A percentile compares a stretch with the other conserved stretches of the same genome.
Evolutionary conservation across 2,797 vertebrate species (phyloP).

Genomic region (Coilia nasus): DNA sequence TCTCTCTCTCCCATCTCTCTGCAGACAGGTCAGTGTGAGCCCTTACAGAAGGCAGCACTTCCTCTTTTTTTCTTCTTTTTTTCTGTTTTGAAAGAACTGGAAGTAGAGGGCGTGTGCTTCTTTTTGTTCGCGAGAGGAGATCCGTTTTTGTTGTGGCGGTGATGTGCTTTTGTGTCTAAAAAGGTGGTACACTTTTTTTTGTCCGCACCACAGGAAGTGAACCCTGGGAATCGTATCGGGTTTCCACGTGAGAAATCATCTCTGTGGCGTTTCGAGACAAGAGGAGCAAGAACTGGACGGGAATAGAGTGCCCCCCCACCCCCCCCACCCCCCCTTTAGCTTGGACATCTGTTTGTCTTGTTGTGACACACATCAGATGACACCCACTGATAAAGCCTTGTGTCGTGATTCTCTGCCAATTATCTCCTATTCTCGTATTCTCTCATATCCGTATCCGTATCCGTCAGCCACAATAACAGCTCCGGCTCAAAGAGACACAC

Average conservation of each 20-base stretch:
- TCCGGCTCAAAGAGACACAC: no score
- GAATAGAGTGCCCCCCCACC: neutral
- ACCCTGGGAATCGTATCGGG: neutral
- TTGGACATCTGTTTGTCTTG: constrained; percentile 18
- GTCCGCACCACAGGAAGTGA: neutral
- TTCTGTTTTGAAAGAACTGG: neutral
- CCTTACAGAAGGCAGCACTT: constrained; percentile 28
- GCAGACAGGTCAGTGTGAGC: constrained; percentile 46
- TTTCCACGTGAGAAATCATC: constrained; percentile 18
- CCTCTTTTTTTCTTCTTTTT: neutral
- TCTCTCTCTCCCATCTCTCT: constrained; percentile 29
- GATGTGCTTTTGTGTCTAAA: constrained; percentile 12
- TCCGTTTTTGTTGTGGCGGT: constrained; percentile 8
- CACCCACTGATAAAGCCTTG: neutral
- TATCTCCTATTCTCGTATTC: neutral
- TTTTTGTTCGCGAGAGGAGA: neutral
- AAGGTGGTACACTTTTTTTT: constrained; percentile 28
- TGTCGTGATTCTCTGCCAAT: neutral
- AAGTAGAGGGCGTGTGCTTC: constrained; percentile 17
- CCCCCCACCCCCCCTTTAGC: neutral
- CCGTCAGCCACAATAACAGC: no score
- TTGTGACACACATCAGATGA: neutral
- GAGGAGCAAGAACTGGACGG: neutral
- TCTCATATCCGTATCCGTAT: no score
- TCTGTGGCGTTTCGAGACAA: neutral